Evolutionary conservation across 1,140 invertebrate species (phyloP).

Genomic region (Whitmania pigra): DNA sequence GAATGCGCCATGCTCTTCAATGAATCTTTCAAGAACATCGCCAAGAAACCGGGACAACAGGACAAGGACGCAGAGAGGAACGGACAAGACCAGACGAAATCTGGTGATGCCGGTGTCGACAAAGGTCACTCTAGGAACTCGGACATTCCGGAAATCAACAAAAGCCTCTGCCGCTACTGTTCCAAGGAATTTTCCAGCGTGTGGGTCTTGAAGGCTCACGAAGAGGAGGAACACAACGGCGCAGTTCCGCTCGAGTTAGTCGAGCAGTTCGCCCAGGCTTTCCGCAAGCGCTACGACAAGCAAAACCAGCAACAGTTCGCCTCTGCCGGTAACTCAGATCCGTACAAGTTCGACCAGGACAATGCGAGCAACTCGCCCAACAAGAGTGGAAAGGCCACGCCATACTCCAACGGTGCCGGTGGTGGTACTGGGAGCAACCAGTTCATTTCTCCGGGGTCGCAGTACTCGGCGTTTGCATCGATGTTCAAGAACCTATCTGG

Average conservation of each 20-base stretch:
- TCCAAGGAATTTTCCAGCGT: conserved; percentile 86
- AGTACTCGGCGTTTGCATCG: background rate
- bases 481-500: background rate
- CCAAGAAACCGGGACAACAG: conserved; percentile 48
- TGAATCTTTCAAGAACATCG: conserved; percentile 72
- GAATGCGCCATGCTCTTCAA: conserved; percentile 93
- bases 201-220: conserved; percentile 86
- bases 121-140: conserved; percentile 28
- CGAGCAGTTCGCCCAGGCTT: conserved; percentile 78
- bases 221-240: conserved; percentile 83
- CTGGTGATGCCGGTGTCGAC: background rate
- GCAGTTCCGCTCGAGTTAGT: conserved; percentile 74
- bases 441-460: background rate
- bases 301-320: conserved; percentile 40
- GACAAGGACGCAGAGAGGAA: conserved; percentile 44
- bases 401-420: background rate
- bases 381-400: background rate
- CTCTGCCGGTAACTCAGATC: conserved; percentile 20
- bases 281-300: conserved; percentile 35
- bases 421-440: background rate
- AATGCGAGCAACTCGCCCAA: background rate
- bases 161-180: conserved; percentile 71
- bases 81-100: background rate
- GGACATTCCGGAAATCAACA: conserved; percentile 53
- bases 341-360: background rate